phyloP scores from a whole-genome alignment of 2,888 invertebrate genomes.

The Andrena praecox region DNA sequence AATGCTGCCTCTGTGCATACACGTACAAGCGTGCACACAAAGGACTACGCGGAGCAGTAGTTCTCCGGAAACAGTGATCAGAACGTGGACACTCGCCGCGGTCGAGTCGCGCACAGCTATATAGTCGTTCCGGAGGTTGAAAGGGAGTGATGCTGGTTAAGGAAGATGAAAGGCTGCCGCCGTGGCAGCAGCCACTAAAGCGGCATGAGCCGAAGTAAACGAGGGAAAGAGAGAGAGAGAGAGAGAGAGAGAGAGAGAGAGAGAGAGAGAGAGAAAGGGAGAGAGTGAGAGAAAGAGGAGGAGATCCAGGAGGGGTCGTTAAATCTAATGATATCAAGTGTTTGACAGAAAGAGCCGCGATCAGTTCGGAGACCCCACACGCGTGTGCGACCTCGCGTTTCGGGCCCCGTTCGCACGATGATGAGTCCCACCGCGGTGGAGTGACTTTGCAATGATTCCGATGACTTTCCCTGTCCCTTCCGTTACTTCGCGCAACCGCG shows the following conservation, averaged over 20 bases:
- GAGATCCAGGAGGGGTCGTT: constrained; percentile 75
- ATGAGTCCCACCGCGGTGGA: neutral
- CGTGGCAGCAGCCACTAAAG: constrained; percentile 81
- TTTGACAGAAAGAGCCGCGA: constrained; percentile 77
- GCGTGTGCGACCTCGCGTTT: constrained; percentile 14
- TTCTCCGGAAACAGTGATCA: constrained; percentile 54
- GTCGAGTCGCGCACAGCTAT: constrained; percentile 38
- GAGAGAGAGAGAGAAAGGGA: constrained; percentile 47
- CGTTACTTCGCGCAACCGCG: neutral
- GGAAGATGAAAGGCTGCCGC: constrained; percentile 82
- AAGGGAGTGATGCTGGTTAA: constrained; percentile 77
- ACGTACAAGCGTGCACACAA: constrained; percentile 31
- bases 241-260: constrained; percentile 28
- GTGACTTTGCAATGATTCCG: neutral
- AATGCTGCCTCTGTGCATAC: constrained; percentile 29
- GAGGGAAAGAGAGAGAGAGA: constrained; percentile 32
- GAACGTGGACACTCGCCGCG: constrained; percentile 32
- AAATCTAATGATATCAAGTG: constrained; percentile 83
- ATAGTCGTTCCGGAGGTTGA: constrained; percentile 52
- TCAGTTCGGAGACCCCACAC: constrained; percentile 77
- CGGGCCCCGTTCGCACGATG: neutral
- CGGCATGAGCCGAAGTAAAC: constrained; percentile 74
- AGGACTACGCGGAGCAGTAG: constrained; percentile 41
- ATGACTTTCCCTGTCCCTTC: neutral
- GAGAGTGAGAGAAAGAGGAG: constrained; percentile 35